Conservation (phyloP, 2,797 vertebrate genomes). For the Eremophila alpestris region DNA sequence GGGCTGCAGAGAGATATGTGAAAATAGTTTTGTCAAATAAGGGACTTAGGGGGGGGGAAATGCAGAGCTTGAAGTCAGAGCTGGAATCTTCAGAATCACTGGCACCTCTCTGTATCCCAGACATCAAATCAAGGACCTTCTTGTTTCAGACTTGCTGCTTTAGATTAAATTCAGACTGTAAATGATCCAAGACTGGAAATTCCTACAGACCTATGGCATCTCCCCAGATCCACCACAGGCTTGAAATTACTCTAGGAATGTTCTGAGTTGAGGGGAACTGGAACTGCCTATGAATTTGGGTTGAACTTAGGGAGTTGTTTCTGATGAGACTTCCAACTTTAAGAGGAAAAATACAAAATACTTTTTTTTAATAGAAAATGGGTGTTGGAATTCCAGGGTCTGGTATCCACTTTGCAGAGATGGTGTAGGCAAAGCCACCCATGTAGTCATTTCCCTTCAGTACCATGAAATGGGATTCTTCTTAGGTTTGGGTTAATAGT, state of each 20-base stretch:
- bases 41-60: background rate
- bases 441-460: background rate
- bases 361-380: background rate
- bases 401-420: background rate
- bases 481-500: background rate
- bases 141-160: background rate
- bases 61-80: background rate
- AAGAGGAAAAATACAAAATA: background rate
- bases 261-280: background rate
- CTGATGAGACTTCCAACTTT: background rate
- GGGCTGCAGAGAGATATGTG: background rate
- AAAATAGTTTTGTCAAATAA: conserved; percentile 47
- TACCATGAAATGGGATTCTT: background rate
- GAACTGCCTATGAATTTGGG: background rate
- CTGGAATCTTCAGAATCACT: background rate
- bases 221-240: background rate
- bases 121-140: background rate
- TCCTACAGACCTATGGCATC: background rate
- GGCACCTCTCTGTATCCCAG: background rate
- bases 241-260: background rate
- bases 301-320: background rate
- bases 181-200: background rate
- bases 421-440: background rate
- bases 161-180: background rate
- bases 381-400: background rate